Percentiles rank a stretch among this genome's conserved stretches.
phyloP scores from a whole-genome alignment of 1,140 invertebrate genomes.

The Halesus radiatus region DNA sequence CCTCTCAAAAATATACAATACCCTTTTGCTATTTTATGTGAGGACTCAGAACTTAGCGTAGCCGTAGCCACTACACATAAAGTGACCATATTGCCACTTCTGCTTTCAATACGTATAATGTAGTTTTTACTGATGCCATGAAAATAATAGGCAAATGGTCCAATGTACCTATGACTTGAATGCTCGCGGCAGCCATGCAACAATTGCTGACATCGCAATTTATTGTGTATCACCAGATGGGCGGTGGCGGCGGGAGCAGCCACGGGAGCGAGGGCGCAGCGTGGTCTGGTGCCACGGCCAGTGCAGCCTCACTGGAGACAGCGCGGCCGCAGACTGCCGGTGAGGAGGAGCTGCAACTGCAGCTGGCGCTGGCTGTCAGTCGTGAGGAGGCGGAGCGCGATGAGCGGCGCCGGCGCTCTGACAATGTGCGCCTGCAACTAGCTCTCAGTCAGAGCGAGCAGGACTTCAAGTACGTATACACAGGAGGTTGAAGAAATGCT shows the following conservation, averaged over 20 bases:
- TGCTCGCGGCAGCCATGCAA: too few species aligned
- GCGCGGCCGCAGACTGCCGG: conserved; percentile 95
- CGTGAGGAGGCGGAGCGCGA: conserved; percentile 98
- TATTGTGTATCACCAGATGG: conserved; percentile 36
- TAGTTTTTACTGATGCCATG: too few species aligned
- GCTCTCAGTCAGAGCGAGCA: conserved; percentile 94
- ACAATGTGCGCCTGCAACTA: conserved; percentile 94
- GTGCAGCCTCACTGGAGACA: conserved; percentile 86
- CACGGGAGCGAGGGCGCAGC: conserved; percentile 9
- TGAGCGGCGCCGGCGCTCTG: conserved; percentile 90
- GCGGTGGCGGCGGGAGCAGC: conserved; percentile 37
- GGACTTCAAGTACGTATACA: conserved; percentile 80
- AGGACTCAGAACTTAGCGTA: too few species aligned
- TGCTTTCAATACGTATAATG: too few species aligned
- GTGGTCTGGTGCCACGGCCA: conserved; percentile 30
- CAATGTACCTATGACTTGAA: too few species aligned
- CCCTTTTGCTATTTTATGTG: too few species aligned
- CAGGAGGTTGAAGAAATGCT: not conserved
- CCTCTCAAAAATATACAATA: too few species aligned
- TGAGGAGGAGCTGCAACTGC: conserved; percentile 97
- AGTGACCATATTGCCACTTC: too few species aligned
- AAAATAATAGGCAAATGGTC: too few species aligned
- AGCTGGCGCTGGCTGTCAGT: conserved; percentile 97
- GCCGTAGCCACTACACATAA: too few species aligned
- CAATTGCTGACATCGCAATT: not conserved